These are phyloP conservation scores for Corella eumyota DNA, from an alignment of 23 tunicate species.

Conservation along the genomic window DNA sequence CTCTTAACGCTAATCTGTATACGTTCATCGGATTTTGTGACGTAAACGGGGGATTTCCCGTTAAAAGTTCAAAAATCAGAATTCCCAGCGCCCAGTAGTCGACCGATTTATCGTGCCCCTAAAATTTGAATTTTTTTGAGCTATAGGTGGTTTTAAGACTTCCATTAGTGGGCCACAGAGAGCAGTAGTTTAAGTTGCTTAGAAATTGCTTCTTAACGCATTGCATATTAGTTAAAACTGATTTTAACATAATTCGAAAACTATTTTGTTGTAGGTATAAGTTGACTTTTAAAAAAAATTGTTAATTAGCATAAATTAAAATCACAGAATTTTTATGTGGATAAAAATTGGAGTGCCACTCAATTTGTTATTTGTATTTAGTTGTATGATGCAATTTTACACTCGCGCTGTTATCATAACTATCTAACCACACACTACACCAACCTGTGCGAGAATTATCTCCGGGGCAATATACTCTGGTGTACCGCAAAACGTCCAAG, in stretches of 20 bases:
- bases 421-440: too few relatives aligned
- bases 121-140: neutral
- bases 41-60: slow-evolving; percentile 83
- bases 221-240: too few relatives aligned
- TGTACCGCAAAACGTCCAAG: slow-evolving; percentile 81
- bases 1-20: slow-evolving; percentile 36
- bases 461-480: slow-evolving; percentile 81
- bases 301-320: too few relatives aligned
- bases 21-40: slow-evolving; percentile 41
- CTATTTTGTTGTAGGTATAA: neutral
- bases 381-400: too few relatives aligned
- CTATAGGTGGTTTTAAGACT: too few relatives aligned
- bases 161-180: too few relatives aligned
- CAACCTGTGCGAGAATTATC: too few relatives aligned
- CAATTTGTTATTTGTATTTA: too few relatives aligned
- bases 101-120: slow-evolving; percentile 91
- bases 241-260: neutral
- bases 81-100: slow-evolving; percentile 96
- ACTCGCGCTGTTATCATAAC: neutral
- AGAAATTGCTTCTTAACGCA: too few relatives aligned
- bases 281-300: neutral
- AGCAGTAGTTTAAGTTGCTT: too few relatives aligned
- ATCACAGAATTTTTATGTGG: too few relatives aligned
- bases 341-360: too few relatives aligned
- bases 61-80: slow-evolving; percentile 68